These are phyloP conservation scores for Spea multiplicata DNA, from an alignment of 2,113 vertebrate genomes.

Conservation along the genomic window DNA sequence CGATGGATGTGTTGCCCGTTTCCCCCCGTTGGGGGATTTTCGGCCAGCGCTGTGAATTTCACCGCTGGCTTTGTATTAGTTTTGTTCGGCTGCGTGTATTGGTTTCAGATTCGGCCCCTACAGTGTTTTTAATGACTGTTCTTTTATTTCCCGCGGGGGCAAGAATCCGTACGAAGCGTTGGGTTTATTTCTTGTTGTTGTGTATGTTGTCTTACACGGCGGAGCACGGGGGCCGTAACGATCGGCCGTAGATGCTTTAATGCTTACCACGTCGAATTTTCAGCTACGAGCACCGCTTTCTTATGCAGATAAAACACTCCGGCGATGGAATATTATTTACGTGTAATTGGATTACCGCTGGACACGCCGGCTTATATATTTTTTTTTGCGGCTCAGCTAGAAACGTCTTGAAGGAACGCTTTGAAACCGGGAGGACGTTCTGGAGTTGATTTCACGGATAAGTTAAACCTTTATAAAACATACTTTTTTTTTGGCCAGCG, in stretches of 20 bases:
- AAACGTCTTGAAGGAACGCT: neutral
- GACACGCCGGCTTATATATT: neutral
- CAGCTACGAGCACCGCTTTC: neutral
- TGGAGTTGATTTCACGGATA: neutral
- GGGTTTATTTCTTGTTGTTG: neutral
- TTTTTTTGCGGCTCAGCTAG: neutral
- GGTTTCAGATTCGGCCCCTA: neutral
- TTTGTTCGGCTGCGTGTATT: constrained; percentile 4
- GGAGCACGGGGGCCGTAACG: neutral
- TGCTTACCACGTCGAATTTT: neutral
- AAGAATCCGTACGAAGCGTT: neutral
- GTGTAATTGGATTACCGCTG: constrained; percentile 6
- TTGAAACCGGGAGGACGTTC: neutral
- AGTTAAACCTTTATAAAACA: neutral
- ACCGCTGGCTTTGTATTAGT: neutral
- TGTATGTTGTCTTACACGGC: neutral
- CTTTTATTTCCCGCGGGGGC: neutral
- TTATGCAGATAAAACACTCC: neutral
- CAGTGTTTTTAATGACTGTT: constrained; percentile 17
- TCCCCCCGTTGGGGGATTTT: neutral
- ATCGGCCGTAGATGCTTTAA: neutral
- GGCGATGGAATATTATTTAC: neutral
- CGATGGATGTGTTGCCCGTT: constrained; percentile 7
- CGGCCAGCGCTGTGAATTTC: neutral
- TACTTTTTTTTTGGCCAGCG: neutral